Evolutionary conservation across 2,797 vertebrate species (phyloP).

Genomic region (Poeciliopsis gracilis): DNA sequence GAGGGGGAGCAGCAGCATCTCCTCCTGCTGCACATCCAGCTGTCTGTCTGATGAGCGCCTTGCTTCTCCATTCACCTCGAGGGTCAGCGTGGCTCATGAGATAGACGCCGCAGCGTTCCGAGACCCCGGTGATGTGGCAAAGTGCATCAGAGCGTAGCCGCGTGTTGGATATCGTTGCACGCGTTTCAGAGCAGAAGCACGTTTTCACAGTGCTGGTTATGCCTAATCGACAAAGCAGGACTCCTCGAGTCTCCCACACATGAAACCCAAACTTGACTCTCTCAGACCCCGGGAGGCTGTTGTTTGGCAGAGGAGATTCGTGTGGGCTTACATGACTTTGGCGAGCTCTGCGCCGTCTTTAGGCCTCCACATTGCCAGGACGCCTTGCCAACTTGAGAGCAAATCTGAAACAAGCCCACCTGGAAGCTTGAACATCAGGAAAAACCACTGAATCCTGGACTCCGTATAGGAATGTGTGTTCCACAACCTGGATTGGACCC

Average conservation of each 20-base stretch:
- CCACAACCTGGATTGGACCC: neutral
- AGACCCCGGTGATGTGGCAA: neutral
- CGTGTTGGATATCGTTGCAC: neutral
- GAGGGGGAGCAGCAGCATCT: conserved; percentile 42
- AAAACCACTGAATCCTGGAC: conserved; percentile 11
- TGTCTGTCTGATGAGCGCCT: conserved; percentile 42
- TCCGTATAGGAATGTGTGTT: neutral
- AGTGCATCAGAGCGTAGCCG: neutral
- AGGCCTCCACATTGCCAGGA: conserved; percentile 8
- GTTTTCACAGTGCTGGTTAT: conserved; percentile 17
- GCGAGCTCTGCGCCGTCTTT: conserved; percentile 21
- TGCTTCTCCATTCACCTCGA: conserved; percentile 12
- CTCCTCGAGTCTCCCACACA: conserved; percentile 47
- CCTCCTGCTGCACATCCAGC: conserved; percentile 48
- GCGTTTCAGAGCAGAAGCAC: conserved; percentile 13
- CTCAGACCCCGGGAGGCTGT: conserved; percentile 32
- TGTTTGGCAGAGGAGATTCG: conserved; percentile 47
- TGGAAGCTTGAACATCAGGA: conserved; percentile 10
- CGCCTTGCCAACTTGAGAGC: conserved; percentile 1
- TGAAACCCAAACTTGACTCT: conserved; percentile 49
- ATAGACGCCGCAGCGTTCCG: conserved; percentile 8
- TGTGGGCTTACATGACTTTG: conserved; percentile 38
- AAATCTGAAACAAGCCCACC: conserved; percentile 14
- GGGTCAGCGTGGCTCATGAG: conserved; percentile 28
- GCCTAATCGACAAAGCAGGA: conserved; percentile 32